Base-by-base conservation (phyloP, 2,797 vertebrate genomes). In the Phataginus tricuspis region DNA sequence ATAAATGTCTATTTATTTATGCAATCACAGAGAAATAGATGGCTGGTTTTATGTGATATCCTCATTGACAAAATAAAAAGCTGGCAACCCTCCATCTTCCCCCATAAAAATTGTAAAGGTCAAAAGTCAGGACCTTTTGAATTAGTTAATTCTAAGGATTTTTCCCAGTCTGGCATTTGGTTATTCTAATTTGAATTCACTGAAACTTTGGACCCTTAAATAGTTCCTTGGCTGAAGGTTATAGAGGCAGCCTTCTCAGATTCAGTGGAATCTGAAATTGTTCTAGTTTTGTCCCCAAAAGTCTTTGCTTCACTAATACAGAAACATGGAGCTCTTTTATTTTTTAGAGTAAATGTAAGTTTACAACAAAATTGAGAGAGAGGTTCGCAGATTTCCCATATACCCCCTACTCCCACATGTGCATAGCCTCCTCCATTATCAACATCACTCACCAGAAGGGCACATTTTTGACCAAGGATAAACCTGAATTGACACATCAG, bases 111-210 rank as follows among this genome's bases (percentile, higher is more conserved):
- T 4, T 80, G 5, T 75, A 66, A 75, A 68, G 49, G 7, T 23
- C 29, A 74, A 78, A 92, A 87, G 16, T 86, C 63, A 51, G 6
- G 10, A 77, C 34, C 39, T 91, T 93, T 57, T 88, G 72, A 13
- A 77, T 86, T 75, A 59, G 11, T 91, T 83, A 68, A 71, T 34
- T 85, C 68, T 93, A 72, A 91, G 25, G 55, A 69, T 72, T 94
- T 87, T 97, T 94, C 77, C 95, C n/a, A 59, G 12, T 37, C n/a
- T 96, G 49, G 66, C 7, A 77, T 59, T 96, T 7, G 42, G 39
- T 51, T 59, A 51, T 77, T 92, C 72, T 74, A 82, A 78, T 94
- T 63, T 75, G 27, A 86, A 79, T 69, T 92, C 29, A 69, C 23
- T 55, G 72, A 68, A 90, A 51, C 11, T 71, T 10, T 72, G 45